Base-by-base conservation (phyloP, 1,140 invertebrate species). In the Araneus ventricosus region DNA sequence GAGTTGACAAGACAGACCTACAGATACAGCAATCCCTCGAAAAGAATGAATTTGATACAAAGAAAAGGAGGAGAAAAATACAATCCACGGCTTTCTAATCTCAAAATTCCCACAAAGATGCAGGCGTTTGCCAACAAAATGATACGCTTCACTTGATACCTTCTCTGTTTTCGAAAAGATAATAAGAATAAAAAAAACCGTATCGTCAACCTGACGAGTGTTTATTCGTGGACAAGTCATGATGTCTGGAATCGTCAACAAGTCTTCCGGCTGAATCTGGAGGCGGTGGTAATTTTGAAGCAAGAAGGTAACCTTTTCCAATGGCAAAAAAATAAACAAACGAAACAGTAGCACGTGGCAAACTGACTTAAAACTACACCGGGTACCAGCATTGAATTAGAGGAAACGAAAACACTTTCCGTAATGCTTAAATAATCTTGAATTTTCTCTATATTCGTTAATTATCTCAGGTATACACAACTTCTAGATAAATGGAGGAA, bases 281-380 rank as follows among this genome's bases (percentile, higher is more conserved):
- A 63, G 85, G 85, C 85, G 85, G 59, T 37, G 85, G 57, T 87
- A 87, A 61, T 63, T 87, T 87, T 87, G 70, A 34, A 34, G 20
- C 70, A 37, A 75, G 70, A 34, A 75, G 30, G 70, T 6, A 75
- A 34, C 70, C 27, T 75, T 84, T 84, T 80, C 79, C 20, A 4
- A 8, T 17, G 41, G 14, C 41, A 17, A 20, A 52, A 39, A 82
- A 41, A 4, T 27, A 30, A 37, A 30, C 24, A n/a, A 22, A 27
- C 24, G 30, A 87, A 24, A 57, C 45, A 27, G 17, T 27, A 24
- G 27, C 67, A 70, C 67, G 67, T 70, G 67, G 67, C 61, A 27
- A 27, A 63, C 8, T 63, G 24, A n/a, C 22, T 63, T 27, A 3
- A 63, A 2, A 63, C 61, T 24, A 8, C 6, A 8, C 20, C 7